Percentiles rank a stretch among this genome's conserved stretches.
Evolutionary conservation across 2,113 vertebrate species (phyloP).

Genomic region (Scopus umbretta): DNA sequence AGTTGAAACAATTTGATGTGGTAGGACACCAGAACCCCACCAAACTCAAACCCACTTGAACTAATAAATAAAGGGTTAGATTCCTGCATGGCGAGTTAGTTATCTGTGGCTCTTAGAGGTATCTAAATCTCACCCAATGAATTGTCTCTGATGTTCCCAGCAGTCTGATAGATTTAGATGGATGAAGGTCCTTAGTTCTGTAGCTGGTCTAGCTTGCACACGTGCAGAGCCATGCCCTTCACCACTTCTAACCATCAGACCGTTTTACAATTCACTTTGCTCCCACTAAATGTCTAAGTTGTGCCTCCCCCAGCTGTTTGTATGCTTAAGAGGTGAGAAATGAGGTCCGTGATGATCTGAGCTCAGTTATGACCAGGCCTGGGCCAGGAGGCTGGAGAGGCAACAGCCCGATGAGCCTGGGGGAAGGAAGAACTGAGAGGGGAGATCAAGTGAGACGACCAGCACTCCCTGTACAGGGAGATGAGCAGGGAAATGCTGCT

Average conservation of each 20-base stretch:
- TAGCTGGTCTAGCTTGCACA: not conserved
- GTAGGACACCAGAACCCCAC: not conserved
- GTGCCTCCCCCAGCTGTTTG: not conserved
- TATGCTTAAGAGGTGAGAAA: not conserved
- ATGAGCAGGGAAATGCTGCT: not conserved
- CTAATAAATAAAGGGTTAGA: not conserved
- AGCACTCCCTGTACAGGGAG: accelerated
- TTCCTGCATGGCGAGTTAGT: not conserved
- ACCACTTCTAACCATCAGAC: not conserved
- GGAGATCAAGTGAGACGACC: not conserved
- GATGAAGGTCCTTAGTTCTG: not conserved
- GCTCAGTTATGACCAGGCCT: not conserved
- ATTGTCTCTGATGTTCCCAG: not conserved
- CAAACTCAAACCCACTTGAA: not conserved
- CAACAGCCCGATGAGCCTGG: not conserved
- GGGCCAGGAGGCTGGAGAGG: not conserved
- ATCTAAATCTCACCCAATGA: not conserved
- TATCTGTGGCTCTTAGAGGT: not conserved
- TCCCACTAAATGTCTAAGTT: not conserved
- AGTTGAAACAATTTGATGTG: not conserved
- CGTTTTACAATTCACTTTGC: not conserved
- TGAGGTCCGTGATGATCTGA: not conserved
- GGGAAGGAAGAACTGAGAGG: not conserved
- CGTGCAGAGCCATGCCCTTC: not conserved
- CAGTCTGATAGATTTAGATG: not conserved